Conservation (phyloP, 2,113 vertebrate species). For the human (Homo sapiens) region GRCh38 chr4:107693501-107694000, state of each 20-base stretch:
- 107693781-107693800: slow-evolving; percentile 98
- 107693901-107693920: slow-evolving; percentile 99
- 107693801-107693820: slow-evolving; percentile 97
- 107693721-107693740: background rate
- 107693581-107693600: background rate
- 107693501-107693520: background rate
- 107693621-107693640: too few relatives aligned
- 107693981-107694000: slow-evolving; percentile 97
- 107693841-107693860: slow-evolving; percentile 98
- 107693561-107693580: background rate
- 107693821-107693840: slow-evolving; percentile 97
- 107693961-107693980: slow-evolving; percentile 99
- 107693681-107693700: background rate
- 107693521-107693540: background rate
- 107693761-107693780: slow-evolving; percentile 91
- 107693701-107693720: too few relatives aligned
- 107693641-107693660: too few relatives aligned
- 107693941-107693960: slow-evolving; percentile 97
- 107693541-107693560: background rate
- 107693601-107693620: background rate
- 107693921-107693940: slow-evolving; percentile 97
- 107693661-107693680: background rate
- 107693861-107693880: slow-evolving; percentile 96
- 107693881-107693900: slow-evolving; percentile 97
- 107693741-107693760: background rate